Conservation (phyloP, 2,888 invertebrate species). For the Itoplectis maculator region DNA sequence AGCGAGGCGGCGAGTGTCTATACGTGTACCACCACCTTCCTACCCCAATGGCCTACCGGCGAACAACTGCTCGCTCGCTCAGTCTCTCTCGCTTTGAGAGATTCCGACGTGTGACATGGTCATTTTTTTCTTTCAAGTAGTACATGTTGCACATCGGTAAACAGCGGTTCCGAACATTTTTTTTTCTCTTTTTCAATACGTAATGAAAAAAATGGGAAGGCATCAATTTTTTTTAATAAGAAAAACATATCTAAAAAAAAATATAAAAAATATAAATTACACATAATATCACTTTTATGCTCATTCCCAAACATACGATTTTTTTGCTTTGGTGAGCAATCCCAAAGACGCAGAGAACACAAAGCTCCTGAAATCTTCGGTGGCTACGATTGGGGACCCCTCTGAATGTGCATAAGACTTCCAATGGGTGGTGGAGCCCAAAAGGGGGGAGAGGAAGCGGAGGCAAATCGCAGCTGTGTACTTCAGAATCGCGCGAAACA, state of each 20-base stretch:
- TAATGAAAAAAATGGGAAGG: no score
- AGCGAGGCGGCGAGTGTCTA: constrained; percentile 32
- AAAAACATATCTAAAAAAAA: no score
- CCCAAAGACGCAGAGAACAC: not conserved
- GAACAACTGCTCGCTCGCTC: constrained; percentile 9
- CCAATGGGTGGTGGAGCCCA: not conserved
- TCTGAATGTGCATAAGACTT: not conserved
- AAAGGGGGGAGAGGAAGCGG: not conserved
- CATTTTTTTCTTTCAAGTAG: not conserved
- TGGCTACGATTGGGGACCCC: constrained; percentile 6
- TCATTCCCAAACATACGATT: no score
- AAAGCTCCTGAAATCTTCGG: not conserved
- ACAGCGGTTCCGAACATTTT: no score
- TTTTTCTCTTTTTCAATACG: no score
- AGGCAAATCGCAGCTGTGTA: constrained; percentile 16
- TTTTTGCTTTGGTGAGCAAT: no score
- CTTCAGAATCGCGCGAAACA: not conserved
- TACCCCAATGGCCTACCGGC: constrained; percentile 7
- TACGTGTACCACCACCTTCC: constrained; percentile 14
- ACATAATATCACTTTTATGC: no score
- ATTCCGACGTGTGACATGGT: not conserved
- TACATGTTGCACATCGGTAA: no score
- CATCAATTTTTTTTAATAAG: no score
- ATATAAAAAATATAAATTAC: no score
- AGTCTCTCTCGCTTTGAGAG: not conserved